These are phyloP conservation scores for Gorsachius goisagi DNA, from an alignment of 2,113 vertebrate genomes.

Conservation along the genomic window DNA sequence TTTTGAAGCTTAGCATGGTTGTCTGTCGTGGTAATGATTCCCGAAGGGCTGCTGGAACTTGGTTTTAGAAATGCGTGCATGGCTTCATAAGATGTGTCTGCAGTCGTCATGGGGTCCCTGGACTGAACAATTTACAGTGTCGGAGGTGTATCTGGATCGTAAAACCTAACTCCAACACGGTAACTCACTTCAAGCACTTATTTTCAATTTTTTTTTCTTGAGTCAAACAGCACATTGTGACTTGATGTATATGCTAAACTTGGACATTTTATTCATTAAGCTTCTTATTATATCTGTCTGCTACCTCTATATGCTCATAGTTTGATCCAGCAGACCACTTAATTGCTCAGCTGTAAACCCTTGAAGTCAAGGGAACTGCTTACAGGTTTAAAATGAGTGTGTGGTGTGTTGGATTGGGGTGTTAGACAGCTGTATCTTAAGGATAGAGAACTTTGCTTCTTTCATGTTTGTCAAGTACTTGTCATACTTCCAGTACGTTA, in stretches of 20 bases:
- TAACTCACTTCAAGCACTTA: background rate
- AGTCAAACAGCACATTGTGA: background rate
- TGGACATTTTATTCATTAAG: background rate
- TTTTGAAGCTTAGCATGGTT: background rate
- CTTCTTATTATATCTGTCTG: background rate
- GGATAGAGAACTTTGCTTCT: background rate
- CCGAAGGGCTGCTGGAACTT: background rate
- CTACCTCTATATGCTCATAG: background rate
- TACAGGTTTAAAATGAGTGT: background rate
- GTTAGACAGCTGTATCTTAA: background rate
- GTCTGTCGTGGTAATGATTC: background rate
- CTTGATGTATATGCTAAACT: background rate
- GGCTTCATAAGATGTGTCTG: background rate
- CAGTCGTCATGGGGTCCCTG: background rate
- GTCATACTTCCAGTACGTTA: background rate
- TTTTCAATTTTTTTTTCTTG: background rate
- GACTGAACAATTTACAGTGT: background rate
- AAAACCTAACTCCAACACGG: background rate
- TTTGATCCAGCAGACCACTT: slow-evolving; percentile 22
- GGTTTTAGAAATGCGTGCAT: background rate
- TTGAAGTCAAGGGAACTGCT: background rate
- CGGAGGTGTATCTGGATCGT: background rate
- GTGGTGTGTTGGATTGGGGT: background rate
- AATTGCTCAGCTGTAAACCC: background rate
- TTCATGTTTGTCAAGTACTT: background rate